These are phyloP conservation scores for Eustalomyia histrio DNA, from an alignment of 2,888 invertebrate species.

Conservation along the genomic window DNA sequence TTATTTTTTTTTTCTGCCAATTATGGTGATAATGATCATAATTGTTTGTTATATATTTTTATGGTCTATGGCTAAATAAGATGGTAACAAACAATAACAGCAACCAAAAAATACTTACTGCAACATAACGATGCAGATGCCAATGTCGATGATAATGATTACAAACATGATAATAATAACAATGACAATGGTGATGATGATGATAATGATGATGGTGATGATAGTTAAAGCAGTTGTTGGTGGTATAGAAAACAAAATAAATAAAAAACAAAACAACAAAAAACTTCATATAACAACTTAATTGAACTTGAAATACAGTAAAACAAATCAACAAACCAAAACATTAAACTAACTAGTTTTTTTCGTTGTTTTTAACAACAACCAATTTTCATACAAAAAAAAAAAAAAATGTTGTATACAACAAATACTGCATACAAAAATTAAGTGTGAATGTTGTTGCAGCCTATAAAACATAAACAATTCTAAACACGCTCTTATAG, in stretches of 20 bases:
- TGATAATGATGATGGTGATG: conserved; percentile 41
- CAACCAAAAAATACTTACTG: background rate
- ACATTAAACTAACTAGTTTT: conserved; percentile 55
- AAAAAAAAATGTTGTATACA: conserved; percentile 19
- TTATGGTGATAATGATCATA: conserved; percentile 63
- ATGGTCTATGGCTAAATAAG: conserved; percentile 55
- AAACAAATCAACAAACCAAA: conserved; percentile 44
- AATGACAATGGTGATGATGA: conserved; percentile 31
- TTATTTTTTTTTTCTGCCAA: conserved; percentile 47
- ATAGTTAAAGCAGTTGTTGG: conserved; percentile 42
- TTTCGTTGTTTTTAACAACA: conserved; percentile 7
- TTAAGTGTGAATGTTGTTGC: conserved; percentile 42
- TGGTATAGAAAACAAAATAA: conserved; percentile 21
- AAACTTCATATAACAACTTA: conserved; percentile 57
- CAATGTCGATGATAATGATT: conserved; percentile 4
- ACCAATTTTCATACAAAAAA: conserved; percentile 7
- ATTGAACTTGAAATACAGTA: conserved; percentile 62
- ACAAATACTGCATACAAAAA: conserved; percentile 15
- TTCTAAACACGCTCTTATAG: conserved; percentile 60
- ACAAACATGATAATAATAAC: background rate
- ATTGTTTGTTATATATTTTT: conserved; percentile 64
- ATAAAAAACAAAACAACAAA: conserved; percentile 11
- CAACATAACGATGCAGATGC: conserved; percentile 17
- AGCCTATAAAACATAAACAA: conserved; percentile 49
- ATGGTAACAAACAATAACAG: conserved; percentile 1